These are phyloP conservation scores for Parauchenoglanis ngamensis DNA, from an alignment of 2,797 vertebrate genomes.

Conservation along the genomic window DNA sequence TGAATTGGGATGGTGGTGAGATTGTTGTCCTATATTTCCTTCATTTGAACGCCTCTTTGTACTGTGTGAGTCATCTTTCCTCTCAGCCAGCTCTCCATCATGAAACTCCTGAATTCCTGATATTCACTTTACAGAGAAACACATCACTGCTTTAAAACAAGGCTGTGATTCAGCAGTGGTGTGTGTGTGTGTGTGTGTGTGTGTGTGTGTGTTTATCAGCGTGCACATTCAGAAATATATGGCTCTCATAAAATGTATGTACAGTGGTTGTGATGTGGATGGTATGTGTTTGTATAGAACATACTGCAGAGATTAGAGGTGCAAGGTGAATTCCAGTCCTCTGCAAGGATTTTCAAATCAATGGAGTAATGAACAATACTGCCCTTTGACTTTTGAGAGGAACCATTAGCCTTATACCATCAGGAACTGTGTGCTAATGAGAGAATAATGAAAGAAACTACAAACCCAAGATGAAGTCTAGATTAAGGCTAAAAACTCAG, in stretches of 20 bases:
- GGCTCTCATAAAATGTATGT: background rate
- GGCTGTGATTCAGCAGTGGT: background rate
- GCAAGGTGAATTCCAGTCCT: slow-evolving; percentile 39
- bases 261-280: slow-evolving; percentile 10
- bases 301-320: slow-evolving; percentile 2
- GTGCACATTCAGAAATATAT: slow-evolving; percentile 15
- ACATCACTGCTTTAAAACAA: background rate
- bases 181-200: slow-evolving; percentile 33
- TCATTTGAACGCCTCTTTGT: background rate
- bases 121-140: background rate
- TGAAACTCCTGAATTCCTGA: background rate
- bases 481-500: background rate
- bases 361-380: slow-evolving; percentile 47
- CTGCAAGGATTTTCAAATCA: slow-evolving; percentile 52
- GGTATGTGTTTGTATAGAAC: background rate
- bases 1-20: background rate
- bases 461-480: background rate
- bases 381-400: slow-evolving; percentile 55
- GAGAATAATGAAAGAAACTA: background rate
- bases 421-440: background rate
- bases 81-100: background rate
- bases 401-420: background rate
- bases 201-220: slow-evolving; percentile 29
- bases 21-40: slow-evolving; percentile 2
- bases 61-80: slow-evolving; percentile 15